Evolutionary conservation across 1,140 invertebrate genomes (phyloP), one percentile per base, ranked within the genome.

Genomic region (Drosophila teissieri): DNA sequence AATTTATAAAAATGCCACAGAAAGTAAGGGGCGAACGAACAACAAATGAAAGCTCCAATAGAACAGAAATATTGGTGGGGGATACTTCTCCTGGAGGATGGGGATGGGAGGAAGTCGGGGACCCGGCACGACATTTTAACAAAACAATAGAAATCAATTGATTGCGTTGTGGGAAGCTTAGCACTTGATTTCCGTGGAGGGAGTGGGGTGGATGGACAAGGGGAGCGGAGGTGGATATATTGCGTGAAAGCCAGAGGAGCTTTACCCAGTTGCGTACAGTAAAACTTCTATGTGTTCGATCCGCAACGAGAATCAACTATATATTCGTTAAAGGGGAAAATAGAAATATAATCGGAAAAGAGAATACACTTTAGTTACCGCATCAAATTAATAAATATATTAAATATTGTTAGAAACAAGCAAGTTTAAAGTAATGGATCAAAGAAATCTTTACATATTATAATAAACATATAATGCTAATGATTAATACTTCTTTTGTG

Each of bases 81-180:
- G 3, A n/a, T 11, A 22, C 24, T 34, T 64, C 48, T 46, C 31
- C 31, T 8, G 31, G 31, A 31, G 37, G 7, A n/a, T 36, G 12
- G 36, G 19, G 10, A 45, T 19, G 24, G 24, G 10, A 8, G 37
- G n/a, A 53, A 34, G 45, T n/a, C n/a, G 24, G 39, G 48, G 52
- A 39, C 54, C 60, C 79, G 56, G 67, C 70, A 83, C 79, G 79
- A 88, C 84, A 89, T 89, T 89, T 88, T 83, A 83, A 89, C 84
- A 88, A 88, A 88, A 88, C 83, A 88, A 88, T 88, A 88, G 84
- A 88, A 88, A 88, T 88, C 84, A 89, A 88, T 88, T 88, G 84
- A 89, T 88, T 89, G 84, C 84, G 84, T 88, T 88, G 83, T 89
- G 83, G 83, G 83, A 89, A 88, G 83, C 83, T 88, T 88, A 88